Evolutionary conservation across 2,113 vertebrate species (phyloP).

Genomic region (Catharus fuscescens): DNA sequence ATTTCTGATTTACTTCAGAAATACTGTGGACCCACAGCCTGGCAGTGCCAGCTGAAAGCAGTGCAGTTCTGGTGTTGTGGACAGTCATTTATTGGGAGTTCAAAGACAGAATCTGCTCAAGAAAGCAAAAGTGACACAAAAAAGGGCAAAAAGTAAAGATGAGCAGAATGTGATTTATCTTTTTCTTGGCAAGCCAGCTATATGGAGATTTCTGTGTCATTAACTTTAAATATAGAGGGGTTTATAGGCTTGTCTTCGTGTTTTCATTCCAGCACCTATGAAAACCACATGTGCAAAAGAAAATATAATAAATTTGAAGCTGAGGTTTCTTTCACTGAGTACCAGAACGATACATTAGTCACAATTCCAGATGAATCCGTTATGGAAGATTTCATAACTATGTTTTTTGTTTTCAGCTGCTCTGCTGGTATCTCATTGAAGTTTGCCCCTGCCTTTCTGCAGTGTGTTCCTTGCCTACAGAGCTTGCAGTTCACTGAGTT

Average conservation of each 20-base stretch:
- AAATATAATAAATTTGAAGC: not conserved
- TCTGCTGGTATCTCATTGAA: not conserved
- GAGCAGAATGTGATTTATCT: not conserved
- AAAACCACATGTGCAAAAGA: not conserved
- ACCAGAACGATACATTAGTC: not conserved
- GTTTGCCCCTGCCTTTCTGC: not conserved
- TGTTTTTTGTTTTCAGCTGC: not conserved
- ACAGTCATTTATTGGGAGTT: not conserved
- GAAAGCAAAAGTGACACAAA: not conserved
- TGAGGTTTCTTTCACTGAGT: not conserved
- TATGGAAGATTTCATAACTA: not conserved
- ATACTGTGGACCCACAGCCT: not conserved
- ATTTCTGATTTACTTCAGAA: not conserved
- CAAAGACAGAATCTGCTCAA: not conserved
- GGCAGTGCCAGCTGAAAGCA: not conserved
- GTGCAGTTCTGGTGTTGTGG: not conserved
- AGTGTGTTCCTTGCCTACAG: not conserved
- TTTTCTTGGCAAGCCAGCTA: not conserved
- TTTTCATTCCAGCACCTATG: constrained; percentile 21
- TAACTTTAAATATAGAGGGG: not conserved
- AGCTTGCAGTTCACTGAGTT: not conserved
- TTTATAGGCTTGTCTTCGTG: not conserved
- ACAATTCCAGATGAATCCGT: not conserved
- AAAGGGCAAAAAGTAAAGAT: not conserved
- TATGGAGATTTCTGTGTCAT: not conserved